These are phyloP conservation scores for Raja brachyura DNA, from an alignment of 2,113 vertebrate species.

Conservation along the genomic window DNA sequence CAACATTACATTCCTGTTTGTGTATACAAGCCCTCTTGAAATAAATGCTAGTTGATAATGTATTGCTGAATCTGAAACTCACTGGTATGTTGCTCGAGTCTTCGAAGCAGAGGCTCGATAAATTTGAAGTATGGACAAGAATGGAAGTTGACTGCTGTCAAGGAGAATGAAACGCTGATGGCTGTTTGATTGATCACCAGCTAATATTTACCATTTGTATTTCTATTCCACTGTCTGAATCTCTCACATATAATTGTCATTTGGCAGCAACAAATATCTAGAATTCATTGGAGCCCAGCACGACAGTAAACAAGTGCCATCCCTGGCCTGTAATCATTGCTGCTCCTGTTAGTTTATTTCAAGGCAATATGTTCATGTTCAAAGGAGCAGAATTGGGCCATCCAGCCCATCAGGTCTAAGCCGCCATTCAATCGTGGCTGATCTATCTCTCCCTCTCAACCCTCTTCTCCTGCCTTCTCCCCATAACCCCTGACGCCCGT, in stretches of 20 bases:
- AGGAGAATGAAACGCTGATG: neutral
- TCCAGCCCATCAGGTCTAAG: no score
- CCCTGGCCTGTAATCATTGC: neutral
- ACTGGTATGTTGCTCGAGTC: no score
- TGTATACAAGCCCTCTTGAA: no score
- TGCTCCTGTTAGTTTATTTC: neutral
- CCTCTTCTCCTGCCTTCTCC: no score
- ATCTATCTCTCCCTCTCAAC: no score
- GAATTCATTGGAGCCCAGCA: neutral
- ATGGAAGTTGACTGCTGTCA: neutral
- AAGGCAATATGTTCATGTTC: neutral
- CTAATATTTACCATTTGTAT: neutral
- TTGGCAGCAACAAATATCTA: no score
- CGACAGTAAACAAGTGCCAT: neutral
- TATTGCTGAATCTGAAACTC: neutral
- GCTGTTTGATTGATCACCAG: neutral
- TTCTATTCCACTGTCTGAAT: neutral
- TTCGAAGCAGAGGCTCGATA: neutral
- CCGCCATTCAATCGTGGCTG: no score
- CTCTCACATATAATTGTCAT: neutral
- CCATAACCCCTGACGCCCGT: no score
- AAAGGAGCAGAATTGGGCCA: no score
- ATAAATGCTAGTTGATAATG: neutral
- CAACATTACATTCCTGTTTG: no score
- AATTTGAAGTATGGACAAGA: neutral